phyloP scores from a whole-genome alignment of 1,140 invertebrate species.

The Dreissena polymorpha region DNA sequence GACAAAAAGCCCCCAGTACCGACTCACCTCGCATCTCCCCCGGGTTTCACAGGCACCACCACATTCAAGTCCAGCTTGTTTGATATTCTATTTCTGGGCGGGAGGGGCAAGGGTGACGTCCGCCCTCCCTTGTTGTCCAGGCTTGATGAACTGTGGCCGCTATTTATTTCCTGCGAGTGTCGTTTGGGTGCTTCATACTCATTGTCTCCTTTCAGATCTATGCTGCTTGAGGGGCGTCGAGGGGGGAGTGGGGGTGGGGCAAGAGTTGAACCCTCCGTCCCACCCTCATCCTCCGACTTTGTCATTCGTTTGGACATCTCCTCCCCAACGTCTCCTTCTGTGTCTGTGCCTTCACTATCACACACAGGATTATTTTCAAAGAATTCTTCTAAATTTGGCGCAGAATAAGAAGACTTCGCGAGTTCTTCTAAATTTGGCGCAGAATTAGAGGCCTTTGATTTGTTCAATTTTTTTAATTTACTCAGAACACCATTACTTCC shows the following conservation, averaged over 20 bases:
- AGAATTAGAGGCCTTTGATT: constrained; percentile 30
- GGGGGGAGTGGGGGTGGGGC: constrained; percentile 42
- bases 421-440: constrained; percentile 37
- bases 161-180: constrained; percentile 2
- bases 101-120: constrained; percentile 24
- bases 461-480: constrained; percentile 53
- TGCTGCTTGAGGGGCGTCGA: constrained; percentile 16
- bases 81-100: no score
- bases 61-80: no score
- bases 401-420: neutral
- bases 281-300: constrained; percentile 9
- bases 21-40: no score
- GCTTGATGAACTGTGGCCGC: neutral
- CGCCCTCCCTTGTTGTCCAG: constrained; percentile 2
- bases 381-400: constrained; percentile 33
- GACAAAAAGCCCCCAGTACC: no score
- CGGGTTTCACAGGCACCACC: no score
- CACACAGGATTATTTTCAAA: constrained; percentile 33
- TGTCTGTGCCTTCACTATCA: constrained; percentile 50
- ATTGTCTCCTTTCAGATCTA: constrained; percentile 25
- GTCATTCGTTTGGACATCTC: neutral
- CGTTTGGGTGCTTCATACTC: constrained; percentile 14
- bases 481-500: neutral
- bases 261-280: neutral
- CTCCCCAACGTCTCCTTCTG: constrained; percentile 30